A percentile compares a stretch with the other conserved stretches of the same genome.
Conservation (phyloP, 2,797 vertebrate genomes). For the Linurgus olivaceus region DNA sequence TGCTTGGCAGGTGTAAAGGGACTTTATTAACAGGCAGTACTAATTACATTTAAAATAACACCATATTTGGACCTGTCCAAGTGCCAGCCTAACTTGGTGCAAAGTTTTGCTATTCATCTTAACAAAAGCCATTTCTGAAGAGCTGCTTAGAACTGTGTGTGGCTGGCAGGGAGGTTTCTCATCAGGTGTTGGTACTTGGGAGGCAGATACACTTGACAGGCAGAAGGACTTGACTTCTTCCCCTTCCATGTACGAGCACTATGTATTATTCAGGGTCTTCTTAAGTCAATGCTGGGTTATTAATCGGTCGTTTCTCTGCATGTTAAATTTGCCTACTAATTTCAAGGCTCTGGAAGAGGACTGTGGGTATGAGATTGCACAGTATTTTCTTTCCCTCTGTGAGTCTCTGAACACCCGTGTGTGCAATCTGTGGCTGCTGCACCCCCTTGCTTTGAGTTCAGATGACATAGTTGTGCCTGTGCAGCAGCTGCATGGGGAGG, state of each 20-base stretch:
- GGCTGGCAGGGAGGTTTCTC: slow-evolving; percentile 3
- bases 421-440: neutral
- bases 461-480: neutral
- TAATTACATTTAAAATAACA: slow-evolving; percentile 33
- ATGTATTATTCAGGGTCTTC: slow-evolving; percentile 64
- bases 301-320: slow-evolving; percentile 47
- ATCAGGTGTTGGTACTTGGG: neutral
- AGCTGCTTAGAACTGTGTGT: neutral
- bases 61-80: neutral
- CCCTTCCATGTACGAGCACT: slow-evolving; percentile 28
- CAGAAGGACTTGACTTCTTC: slow-evolving; percentile 54
- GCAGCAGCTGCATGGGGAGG: fast-evolving
- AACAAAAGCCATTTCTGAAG: neutral
- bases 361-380: neutral
- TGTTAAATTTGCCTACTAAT: slow-evolving; percentile 54
- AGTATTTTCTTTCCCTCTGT: neutral
- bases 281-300: slow-evolving; percentile 61
- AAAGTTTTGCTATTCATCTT: neutral
- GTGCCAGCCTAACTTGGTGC: neutral
- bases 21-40: neutral
- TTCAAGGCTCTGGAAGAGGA: neutral
- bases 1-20: neutral
- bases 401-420: fast-evolving
- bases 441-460: neutral
- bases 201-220: slow-evolving; percentile 38